phyloP scores from a whole-genome alignment of 1,140 invertebrate species.

The Palaemon carinicauda region DNA sequence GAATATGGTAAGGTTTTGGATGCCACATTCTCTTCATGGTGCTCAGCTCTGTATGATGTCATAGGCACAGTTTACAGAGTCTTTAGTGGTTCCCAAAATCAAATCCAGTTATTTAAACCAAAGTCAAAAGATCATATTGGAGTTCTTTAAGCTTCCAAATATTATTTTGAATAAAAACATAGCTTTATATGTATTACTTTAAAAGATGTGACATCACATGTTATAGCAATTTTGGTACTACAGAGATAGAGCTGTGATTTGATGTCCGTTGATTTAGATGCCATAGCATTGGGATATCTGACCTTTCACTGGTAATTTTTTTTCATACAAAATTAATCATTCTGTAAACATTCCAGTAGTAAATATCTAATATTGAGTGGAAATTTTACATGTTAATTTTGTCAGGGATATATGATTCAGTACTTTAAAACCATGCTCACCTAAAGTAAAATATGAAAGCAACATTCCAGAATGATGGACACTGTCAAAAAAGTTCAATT shows the following conservation, averaged over 20 bases:
- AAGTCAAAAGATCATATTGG: background rate
- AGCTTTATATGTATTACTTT: too few species aligned
- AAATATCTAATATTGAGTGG: background rate
- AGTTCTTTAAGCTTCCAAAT: background rate
- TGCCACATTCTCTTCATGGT: slow-evolving; percentile 9
- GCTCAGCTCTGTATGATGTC: slow-evolving; percentile 11
- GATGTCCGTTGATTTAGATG: too few species aligned
- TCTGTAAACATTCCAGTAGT: too few species aligned
- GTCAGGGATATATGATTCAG: background rate
- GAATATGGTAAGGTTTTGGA: background rate
- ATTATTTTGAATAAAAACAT: too few species aligned
- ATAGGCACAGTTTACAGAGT: slow-evolving; percentile 8
- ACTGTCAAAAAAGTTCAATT: background rate
- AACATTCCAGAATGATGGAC: background rate
- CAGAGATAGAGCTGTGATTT: too few species aligned
- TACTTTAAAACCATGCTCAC: too few species aligned
- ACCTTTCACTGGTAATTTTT: too few species aligned
- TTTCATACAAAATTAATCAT: too few species aligned
- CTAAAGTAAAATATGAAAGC: too few species aligned
- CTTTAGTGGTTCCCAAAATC: slow-evolving; percentile 2
- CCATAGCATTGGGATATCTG: too few species aligned
- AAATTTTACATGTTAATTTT: background rate
- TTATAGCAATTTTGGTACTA: too few species aligned
- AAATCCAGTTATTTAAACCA: background rate
- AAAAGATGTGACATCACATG: too few species aligned